Evolutionary conservation across 2,797 vertebrate species (phyloP), one percentile per base, ranked within the genome.

Genomic region (Syngnathus acus): DNA sequence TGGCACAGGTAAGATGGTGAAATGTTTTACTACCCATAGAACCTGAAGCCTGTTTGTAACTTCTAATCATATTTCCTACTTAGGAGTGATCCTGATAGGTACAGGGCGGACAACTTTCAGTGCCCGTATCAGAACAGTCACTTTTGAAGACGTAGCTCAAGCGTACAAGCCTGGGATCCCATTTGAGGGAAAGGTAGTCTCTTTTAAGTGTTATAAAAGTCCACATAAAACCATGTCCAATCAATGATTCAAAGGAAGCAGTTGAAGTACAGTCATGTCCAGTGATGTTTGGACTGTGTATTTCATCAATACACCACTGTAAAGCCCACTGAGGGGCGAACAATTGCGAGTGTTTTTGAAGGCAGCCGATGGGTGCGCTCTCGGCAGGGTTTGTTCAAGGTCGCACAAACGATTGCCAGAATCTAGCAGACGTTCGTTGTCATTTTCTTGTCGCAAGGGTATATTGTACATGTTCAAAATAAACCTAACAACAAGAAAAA

Each of bases 1-100:
- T 51, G 91, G 82, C 66, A 93, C 93, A 65, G 93, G 93, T 94
- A 68, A 11, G 72, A 9, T 3, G 40, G 47, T 13, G 9, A 13
- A 47, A 40, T 13, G 0, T 17, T 0, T 0, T 3, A 4, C 5
- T 9, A 40, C 17, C 11, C 8, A 16, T 42, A 14, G 21, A n/a
- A 42, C 39, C 42, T 42, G 39, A 61, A 6, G 11, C 10, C 39
- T 43, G 16, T 7, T 19, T 63, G 5, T 69, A 5, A 45, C 65
- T 45, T 71, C 42, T 47, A 4, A 65, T 21, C 58, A 13, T 74
- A 43, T 62, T 65, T 48, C 1, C 61, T 14, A 26, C 77, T 9
- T 9, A 92, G 90, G 87, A 0, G 80, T 90, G 4, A n/a, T 67
- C 65, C 68, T 89, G 37, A 75, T 68, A 23, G 87, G 81, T 16